These are phyloP conservation scores for Barypeithes pellucidus DNA, from an alignment of 2,888 invertebrate genomes.

Conservation along the genomic window DNA sequence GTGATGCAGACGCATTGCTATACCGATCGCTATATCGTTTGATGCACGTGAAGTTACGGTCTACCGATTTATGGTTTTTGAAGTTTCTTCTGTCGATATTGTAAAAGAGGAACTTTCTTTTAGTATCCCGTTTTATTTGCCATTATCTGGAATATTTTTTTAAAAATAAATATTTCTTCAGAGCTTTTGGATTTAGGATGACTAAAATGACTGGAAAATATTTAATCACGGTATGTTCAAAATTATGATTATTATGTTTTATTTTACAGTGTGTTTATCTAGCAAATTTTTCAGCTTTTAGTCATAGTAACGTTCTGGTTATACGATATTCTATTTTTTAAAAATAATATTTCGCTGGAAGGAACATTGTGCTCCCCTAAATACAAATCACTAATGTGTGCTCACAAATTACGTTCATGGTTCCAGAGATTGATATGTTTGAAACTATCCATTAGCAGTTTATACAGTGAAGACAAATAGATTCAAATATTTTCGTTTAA, in stretches of 20 bases:
- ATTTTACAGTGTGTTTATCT: not conserved
- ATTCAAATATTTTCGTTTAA: too few relatives aligned
- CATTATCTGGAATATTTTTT: not conserved
- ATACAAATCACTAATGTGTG: too few relatives aligned
- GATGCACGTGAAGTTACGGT: constrained; percentile 30
- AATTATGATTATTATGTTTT: not conserved
- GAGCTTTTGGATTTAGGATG: constrained; percentile 9
- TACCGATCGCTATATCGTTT: constrained; percentile 46
- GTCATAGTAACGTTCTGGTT: too few relatives aligned
- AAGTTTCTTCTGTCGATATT: not conserved
- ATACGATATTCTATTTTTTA: too few relatives aligned
- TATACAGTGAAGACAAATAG: too few relatives aligned
- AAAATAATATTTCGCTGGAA: too few relatives aligned
- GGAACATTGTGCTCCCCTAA: too few relatives aligned
- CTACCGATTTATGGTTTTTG: not conserved
- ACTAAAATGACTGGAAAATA: constrained; percentile 11
- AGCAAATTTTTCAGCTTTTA: too few relatives aligned
- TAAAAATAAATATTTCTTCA: not conserved
- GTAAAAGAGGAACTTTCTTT: constrained; percentile 6
- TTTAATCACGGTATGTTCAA: constrained; percentile 14
- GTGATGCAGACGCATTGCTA: constrained; percentile 68
- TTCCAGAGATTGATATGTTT: too few relatives aligned
- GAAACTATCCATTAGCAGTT: too few relatives aligned
- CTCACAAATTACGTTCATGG: too few relatives aligned
- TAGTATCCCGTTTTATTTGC: not conserved